Conservation (phyloP, 2,113 vertebrate species). For the Myotis yumanensis region DNA sequence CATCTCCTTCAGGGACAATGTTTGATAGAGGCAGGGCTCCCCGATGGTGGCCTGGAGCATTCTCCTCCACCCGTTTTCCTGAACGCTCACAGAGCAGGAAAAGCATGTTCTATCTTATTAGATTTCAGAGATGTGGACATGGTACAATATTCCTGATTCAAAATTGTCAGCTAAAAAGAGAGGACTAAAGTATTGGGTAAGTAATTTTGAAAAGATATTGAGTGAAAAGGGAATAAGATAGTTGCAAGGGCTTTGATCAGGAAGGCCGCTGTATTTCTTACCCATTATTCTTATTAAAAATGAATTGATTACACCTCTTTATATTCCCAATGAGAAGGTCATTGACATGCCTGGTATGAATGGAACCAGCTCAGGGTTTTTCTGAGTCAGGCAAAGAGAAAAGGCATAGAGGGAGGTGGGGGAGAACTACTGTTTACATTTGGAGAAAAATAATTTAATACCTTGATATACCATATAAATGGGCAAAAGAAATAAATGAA, state of each 20-base stretch:
- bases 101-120: conserved; percentile 62
- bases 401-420: neutral
- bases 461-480: neutral
- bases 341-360: neutral
- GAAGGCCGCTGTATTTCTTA: neutral
- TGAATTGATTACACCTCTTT: neutral
- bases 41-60: neutral
- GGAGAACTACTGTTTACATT: neutral
- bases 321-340: neutral
- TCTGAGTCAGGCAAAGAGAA: neutral
- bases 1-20: neutral
- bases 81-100: neutral
- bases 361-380: neutral
- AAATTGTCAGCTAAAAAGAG: conserved; percentile 59
- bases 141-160: conserved; percentile 54
- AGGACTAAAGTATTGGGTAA: neutral
- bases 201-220: conserved; percentile 62
- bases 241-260: neutral
- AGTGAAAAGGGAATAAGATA: conserved; percentile 21
- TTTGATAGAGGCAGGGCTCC: neutral
- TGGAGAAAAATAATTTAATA: neutral
- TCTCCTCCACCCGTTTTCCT: neutral
- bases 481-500: neutral
- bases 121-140: conserved; percentile 22
- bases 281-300: conserved; percentile 39